Percentiles rank a stretch among this genome's conserved stretches.
Conservation (phyloP, 2,797 vertebrate species). For the Sebastes diploproa region DNA sequence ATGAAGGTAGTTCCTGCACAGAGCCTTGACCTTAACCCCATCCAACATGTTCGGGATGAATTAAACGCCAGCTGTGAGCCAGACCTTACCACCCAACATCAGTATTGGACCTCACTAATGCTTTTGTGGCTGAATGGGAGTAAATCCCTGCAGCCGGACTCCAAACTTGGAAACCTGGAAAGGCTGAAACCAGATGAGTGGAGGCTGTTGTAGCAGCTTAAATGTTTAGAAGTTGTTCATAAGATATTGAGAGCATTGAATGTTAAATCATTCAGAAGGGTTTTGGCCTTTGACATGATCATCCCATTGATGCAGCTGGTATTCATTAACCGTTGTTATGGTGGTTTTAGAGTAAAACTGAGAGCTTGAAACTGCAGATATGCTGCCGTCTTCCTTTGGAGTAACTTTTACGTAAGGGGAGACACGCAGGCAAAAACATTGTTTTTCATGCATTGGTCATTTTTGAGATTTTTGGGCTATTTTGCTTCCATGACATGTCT, state of each 20-base stretch:
- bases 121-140: slow-evolving; percentile 9
- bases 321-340: neutral
- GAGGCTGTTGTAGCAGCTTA: neutral
- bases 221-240: neutral
- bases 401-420: too few relatives aligned
- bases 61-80: neutral
- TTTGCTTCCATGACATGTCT: too few relatives aligned
- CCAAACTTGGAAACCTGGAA: neutral
- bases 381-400: neutral
- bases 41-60: neutral
- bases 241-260: neutral
- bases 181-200: neutral
- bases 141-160: slow-evolving; percentile 15
- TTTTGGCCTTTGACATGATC: neutral
- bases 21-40: neutral
- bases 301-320: neutral
- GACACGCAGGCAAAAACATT: too few relatives aligned
- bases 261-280: neutral
- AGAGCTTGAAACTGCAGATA: neutral
- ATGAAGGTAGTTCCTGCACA: neutral
- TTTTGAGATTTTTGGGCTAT: too few relatives aligned
- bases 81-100: slow-evolving; percentile 14
- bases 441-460: too few relatives aligned
- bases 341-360: neutral
- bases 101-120: neutral